Evolutionary conservation across 1,140 invertebrate species (phyloP), one percentile per base, ranked within the genome.

Genomic region (Anastrepha obliqua): DNA sequence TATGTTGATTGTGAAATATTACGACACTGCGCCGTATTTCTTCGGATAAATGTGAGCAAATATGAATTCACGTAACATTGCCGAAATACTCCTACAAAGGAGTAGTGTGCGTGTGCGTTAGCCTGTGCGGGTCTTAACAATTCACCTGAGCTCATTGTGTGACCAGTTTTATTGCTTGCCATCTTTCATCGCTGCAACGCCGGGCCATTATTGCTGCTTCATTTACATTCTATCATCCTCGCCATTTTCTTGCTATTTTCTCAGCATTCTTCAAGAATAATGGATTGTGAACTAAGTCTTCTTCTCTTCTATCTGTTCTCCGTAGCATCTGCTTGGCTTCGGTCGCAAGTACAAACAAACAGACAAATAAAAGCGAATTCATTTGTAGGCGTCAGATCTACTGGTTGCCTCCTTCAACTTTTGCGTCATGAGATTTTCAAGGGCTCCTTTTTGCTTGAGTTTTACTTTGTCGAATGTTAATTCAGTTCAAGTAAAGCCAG

Each of bases 1-100:
- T 81, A 58, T 81, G 74, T 55, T 81, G 74, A 81, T 81, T 81
- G 74, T 81, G 74, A 81, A 81, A 55, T 81, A 81, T 81, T 8
- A 29, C 20, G 3, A 8, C 47, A n/a, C n/a, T 55, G 5, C 5
- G 6, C 74, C 74, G 55, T 81, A 81, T 81, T 20, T 81, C 67
- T 74, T 44, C 15, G 1, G 6, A 55, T 55, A 55, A 6, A 55
- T 55, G 11, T 55, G 51, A 8, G 11, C 51, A 55, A 8, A 55
- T 55, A 55, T 55, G 29, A 29, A 29, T 29, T 29, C 29, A 29
- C 29, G 29, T 29, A 29, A 29, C 29, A 55, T 55, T 55, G 51
- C 11, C 0, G 6, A 11, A 8, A 55, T 55, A 8, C 11, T 2
- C 51, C 51, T 55, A 62, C 60, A 74, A 42, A 29, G 15, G 42